These are phyloP conservation scores for Corydoras maculifer DNA, from an alignment of 2,113 vertebrate species.

Conservation along the genomic window DNA sequence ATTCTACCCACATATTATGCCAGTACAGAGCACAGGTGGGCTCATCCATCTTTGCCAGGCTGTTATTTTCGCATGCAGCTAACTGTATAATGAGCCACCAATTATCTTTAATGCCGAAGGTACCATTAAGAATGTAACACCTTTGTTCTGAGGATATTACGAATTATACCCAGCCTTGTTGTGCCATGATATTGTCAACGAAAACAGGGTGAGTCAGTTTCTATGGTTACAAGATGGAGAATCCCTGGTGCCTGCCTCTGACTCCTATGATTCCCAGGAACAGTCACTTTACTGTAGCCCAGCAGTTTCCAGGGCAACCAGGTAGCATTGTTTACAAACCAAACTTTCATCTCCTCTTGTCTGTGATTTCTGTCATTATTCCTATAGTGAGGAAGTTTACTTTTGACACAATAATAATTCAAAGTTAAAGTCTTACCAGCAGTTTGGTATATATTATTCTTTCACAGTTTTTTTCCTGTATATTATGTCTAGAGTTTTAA, in stretches of 20 bases:
- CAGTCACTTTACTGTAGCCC: slow-evolving; percentile 25
- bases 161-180: slow-evolving; percentile 22
- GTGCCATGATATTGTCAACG: slow-evolving; percentile 40
- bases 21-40: slow-evolving; percentile 21
- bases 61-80: slow-evolving; percentile 30
- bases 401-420: too few relatives aligned
- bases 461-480: too few relatives aligned
- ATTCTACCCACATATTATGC: slow-evolving; percentile 19
- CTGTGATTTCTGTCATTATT: slow-evolving; percentile 13
- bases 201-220: slow-evolving; percentile 41
- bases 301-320: slow-evolving; percentile 35
- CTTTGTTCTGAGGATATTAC: slow-evolving; percentile 29
- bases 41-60: slow-evolving; percentile 10
- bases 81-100: slow-evolving; percentile 31
- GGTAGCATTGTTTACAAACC: slow-evolving; percentile 31
- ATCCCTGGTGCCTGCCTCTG: slow-evolving; percentile 24
- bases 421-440: too few relatives aligned
- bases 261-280: slow-evolving; percentile 17
- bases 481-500: too few relatives aligned
- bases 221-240: slow-evolving; percentile 41
- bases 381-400: too few relatives aligned
- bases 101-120: slow-evolving; percentile 23
- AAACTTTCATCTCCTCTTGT: slow-evolving; percentile 25
- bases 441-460: too few relatives aligned
- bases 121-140: slow-evolving; percentile 32